phyloP scores from a whole-genome alignment of 1,140 invertebrate genomes.

The Heliconius himera region DNA sequence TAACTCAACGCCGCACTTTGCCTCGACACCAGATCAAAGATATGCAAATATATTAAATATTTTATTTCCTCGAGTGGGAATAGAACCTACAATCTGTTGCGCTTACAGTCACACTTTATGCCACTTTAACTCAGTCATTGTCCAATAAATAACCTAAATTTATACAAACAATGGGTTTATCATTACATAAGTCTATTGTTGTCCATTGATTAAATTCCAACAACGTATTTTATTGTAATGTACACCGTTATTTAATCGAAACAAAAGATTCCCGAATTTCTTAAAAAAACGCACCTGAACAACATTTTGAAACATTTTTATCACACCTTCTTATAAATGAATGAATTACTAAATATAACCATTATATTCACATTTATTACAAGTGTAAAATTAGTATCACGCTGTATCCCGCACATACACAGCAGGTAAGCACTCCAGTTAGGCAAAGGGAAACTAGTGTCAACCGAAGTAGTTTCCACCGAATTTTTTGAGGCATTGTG shows the following conservation, averaged over 20 bases:
- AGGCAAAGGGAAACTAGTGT: too few species aligned
- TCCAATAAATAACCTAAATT: conserved; percentile 24
- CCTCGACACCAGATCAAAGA: too few species aligned
- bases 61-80: too few species aligned
- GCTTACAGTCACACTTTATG: too few species aligned
- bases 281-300: conserved; percentile 1
- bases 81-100: too few species aligned
- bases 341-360: not conserved
- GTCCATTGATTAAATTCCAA: conserved; percentile 45
- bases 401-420: too few species aligned
- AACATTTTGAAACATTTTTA: conserved; percentile 5
- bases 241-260: conserved; percentile 23
- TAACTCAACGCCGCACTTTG: too few species aligned
- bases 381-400: not conserved
- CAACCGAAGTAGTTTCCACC: too few species aligned
- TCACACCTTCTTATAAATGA: not conserved
- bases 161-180: conserved; percentile 31
- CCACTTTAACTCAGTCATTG: not conserved
- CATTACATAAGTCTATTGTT: conserved; percentile 49
- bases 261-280: conserved; percentile 21
- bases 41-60: too few species aligned
- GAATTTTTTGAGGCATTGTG: too few species aligned
- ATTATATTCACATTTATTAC: not conserved
- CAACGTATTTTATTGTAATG: conserved; percentile 40
- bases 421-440: too few species aligned